Percentiles rank a stretch among this genome's conserved stretches.
Conservation (phyloP, 2,113 vertebrate species). For the Daubentonia madagascariensis region DNA sequence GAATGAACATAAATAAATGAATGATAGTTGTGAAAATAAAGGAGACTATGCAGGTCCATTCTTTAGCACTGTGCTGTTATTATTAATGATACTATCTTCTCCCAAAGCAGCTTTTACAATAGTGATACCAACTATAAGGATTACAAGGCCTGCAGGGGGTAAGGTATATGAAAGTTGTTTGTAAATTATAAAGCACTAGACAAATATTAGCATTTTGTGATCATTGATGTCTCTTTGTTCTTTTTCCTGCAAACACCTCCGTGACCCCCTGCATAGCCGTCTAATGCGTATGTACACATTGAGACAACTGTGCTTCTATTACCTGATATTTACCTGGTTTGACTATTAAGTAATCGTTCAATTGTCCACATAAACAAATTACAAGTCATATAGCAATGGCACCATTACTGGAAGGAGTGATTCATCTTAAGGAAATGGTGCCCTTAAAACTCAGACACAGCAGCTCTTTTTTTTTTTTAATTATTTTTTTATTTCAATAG, state of each 20-base stretch:
- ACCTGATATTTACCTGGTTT: not conserved
- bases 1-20: not conserved
- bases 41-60: not conserved
- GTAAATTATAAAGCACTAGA: not conserved
- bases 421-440: not conserved
- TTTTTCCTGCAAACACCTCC: not conserved
- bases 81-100: not conserved
- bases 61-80: not conserved
- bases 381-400: not conserved
- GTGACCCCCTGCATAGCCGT: not conserved
- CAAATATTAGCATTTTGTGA: not conserved
- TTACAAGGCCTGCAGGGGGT: not conserved
- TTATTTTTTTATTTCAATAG: too few species aligned
- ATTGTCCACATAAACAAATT: not conserved
- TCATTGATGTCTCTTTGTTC: not conserved
- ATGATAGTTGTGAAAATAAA: not conserved
- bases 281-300: not conserved
- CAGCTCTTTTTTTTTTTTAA: too few species aligned
- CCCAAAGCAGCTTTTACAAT: not conserved
- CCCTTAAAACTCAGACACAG: not conserved
- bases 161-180: not conserved
- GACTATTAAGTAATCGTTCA: not conserved
- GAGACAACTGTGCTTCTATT: not conserved
- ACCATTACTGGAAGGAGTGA: not conserved
- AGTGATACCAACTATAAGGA: not conserved